These are phyloP conservation scores for Falco cherrug DNA, from an alignment of 2,797 vertebrate species.

Conservation along the genomic window DNA sequence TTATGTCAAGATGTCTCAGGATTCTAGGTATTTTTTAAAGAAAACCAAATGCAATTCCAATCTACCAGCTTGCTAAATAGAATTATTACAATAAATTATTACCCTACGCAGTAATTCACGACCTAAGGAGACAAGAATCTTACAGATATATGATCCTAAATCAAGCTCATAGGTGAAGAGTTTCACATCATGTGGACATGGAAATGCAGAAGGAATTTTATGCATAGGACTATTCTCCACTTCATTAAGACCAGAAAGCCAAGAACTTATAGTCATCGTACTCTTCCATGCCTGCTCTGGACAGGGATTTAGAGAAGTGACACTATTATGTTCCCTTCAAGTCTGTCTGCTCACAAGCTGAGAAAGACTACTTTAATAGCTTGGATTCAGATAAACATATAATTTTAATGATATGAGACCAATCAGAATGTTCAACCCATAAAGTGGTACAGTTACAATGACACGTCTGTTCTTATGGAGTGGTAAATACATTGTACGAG, in stretches of 20 bases:
- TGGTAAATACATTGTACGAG: neutral
- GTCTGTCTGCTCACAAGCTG: neutral
- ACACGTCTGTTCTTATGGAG: neutral
- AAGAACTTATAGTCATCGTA: neutral
- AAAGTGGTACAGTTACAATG: accelerated
- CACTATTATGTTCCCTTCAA: neutral
- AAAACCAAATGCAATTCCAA: neutral
- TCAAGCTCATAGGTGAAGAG: neutral
- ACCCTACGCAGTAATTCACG: neutral
- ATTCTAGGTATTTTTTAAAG: neutral
- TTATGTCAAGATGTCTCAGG: neutral
- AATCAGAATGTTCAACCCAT: neutral
- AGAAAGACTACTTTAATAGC: neutral
- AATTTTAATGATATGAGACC: neutral
- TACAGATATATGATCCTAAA: neutral
- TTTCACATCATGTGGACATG: neutral
- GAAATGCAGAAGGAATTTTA: neutral
- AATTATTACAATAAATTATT: neutral
- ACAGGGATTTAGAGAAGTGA: neutral
- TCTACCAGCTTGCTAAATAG: neutral
- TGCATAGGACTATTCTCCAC: neutral
- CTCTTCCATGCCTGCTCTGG: neutral
- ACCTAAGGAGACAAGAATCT: neutral
- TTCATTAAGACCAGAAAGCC: neutral
- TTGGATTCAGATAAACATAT: neutral